Evolutionary conservation across 2,113 vertebrate genomes (phyloP), one percentile per base, ranked within the genome.

Genomic region (Capreolus pygargus): DNA sequence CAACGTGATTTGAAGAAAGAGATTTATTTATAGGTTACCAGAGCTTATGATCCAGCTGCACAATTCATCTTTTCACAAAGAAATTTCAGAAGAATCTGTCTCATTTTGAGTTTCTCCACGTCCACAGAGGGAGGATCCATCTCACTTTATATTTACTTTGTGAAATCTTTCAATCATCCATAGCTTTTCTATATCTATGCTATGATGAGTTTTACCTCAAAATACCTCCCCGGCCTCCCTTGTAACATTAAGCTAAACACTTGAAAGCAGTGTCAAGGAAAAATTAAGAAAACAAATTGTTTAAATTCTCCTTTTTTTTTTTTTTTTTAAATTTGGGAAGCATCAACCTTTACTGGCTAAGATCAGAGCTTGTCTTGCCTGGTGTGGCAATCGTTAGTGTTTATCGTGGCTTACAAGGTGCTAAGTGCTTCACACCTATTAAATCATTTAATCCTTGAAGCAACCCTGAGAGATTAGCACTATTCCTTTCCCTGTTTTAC

Each of bases 1-100:
- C 57, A 96, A 57, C 1, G 9, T 76, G 74, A 96, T 95, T 60
- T 89, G 89, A 95, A 97, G 55, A 93, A 91, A 92, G 90, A 95
- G 74, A 95, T 92, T 90, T 87, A 95, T 97, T 96, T 94, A 92
- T 92, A 86, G 54, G 33, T 76, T 81, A 90, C 27, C 33, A 95
- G 84, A 47, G 21, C 45, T 97, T n/a, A 30, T 84, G 50, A 25
- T 43, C 50, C 28, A 64, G 55, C 55, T 89, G 50, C 61, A 95
- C 10, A 55, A 94, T 82, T 95, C 79, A 92, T 94, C 74, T 94
- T 92, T 85, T 91, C 30, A 95, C 52, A 94, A 70, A 94, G 92
- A 60, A 97, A 94, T 92, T 36, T 84, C 61, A 52, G 86, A 58
- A 97, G 47, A 95, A 79, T 67, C 30, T 45, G 43, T 60, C 19